Evolutionary conservation across 2,797 vertebrate genomes (phyloP).

Genomic region (Xenentodon cancila): DNA sequence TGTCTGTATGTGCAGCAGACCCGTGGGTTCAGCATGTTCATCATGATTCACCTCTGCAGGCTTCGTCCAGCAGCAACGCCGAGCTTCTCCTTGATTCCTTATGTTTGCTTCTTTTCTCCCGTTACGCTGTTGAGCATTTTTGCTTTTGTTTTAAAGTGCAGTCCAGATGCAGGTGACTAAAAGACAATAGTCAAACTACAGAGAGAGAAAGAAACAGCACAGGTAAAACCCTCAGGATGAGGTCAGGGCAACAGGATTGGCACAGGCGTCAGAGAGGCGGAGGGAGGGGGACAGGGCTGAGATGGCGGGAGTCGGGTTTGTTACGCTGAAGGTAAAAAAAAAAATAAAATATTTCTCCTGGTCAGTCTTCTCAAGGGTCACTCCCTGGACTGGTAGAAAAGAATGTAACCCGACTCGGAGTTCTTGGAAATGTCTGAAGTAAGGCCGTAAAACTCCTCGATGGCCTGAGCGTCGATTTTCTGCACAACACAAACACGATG

Average conservation of each 20-base stretch:
- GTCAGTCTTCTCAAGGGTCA: constrained; percentile 76
- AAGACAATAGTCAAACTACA: constrained; percentile 46
- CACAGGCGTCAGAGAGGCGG: constrained; percentile 62
- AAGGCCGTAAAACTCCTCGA: constrained; percentile 99
- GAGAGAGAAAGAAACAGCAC: constrained; percentile 38
- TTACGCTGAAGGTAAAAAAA: constrained; percentile 34
- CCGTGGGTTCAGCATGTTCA: neutral
- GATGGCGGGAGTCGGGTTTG: constrained; percentile 27
- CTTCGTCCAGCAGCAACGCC: constrained; percentile 8
- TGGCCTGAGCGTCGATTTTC: constrained; percentile 99
- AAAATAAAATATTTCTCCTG: constrained; percentile 18
- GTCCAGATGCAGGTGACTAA: constrained; percentile 82
- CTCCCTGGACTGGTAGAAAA: constrained; percentile 99
- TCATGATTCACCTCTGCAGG: constrained; percentile 17
- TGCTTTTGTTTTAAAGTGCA: constrained; percentile 82
- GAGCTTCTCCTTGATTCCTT: constrained; percentile 16
- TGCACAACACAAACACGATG: constrained; percentile 62
- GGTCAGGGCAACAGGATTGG: constrained; percentile 57
- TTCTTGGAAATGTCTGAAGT: constrained; percentile 99
- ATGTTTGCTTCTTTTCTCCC: neutral
- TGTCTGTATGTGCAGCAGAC: constrained; percentile 39
- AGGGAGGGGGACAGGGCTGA: constrained; percentile 26
- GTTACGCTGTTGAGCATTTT: constrained; percentile 50
- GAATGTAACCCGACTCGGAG: constrained; percentile 99
- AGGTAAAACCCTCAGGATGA: constrained; percentile 43